Conservation (phyloP, 2,113 vertebrate species). For the Capreolus pygargus region DNA sequence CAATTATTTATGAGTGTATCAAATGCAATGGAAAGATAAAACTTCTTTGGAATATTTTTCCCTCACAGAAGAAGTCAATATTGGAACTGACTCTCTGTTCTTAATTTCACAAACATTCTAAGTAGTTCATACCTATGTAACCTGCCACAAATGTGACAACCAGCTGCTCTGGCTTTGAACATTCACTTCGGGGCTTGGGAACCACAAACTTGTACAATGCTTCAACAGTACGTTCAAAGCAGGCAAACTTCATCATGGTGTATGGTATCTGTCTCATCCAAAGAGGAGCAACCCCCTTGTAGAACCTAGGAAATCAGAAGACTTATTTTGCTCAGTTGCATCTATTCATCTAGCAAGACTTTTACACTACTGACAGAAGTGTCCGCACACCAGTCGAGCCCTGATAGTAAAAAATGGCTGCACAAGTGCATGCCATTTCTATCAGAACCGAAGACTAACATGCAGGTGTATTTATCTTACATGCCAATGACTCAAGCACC, state of each 20-base stretch:
- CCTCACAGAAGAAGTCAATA: not conserved
- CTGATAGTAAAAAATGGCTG: conserved; percentile 78
- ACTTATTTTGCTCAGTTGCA: conserved; percentile 7
- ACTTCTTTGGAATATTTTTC: not conserved
- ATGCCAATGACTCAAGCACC: conserved; percentile 99
- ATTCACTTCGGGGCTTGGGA: conserved; percentile 81
- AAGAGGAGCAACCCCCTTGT: conserved; percentile 93
- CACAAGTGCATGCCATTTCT: conserved; percentile 72
- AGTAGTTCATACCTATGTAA: conserved; percentile 91
- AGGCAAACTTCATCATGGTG: too few species aligned
- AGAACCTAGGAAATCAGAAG: conserved; percentile 86
- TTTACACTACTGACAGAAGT: conserved; percentile 46
- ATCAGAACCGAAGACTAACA: conserved; percentile 84
- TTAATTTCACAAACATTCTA: not conserved
- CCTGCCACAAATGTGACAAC: conserved; percentile 96
- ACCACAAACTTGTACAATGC: too few species aligned
- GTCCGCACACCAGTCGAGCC: conserved; percentile 86
- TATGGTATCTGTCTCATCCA: too few species aligned
- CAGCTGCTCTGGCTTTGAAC: conserved; percentile 93
- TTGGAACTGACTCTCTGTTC: not conserved
- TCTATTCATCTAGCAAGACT: not conserved
- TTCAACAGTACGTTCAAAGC: too few species aligned
- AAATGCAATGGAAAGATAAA: not conserved
- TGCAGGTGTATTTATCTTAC: conserved; percentile 93
- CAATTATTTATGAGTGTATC: not conserved